A percentile compares a stretch with the other conserved stretches of the same genome.
Conservation (phyloP, 23 tunicate species). For the Oikopleura vanhoeffeni region DNA sequence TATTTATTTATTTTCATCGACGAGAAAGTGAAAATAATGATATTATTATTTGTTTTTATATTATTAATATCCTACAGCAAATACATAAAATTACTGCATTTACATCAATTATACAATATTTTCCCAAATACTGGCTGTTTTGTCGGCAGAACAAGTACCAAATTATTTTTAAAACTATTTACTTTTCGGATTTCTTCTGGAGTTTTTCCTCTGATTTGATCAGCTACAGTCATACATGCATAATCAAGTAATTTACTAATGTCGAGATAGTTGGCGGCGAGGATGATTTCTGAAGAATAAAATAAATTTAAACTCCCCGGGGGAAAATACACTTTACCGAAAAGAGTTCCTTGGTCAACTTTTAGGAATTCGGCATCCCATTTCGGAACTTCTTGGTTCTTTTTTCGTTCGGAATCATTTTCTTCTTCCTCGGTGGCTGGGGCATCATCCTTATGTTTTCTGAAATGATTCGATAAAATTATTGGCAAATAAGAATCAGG, state of each 20-base stretch:
- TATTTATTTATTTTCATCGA: no score
- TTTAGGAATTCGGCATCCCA: slow-evolving; percentile 98
- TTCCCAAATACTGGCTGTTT: no score
- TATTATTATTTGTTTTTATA: no score
- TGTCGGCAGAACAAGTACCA: no score
- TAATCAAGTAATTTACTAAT: slow-evolving; percentile 73
- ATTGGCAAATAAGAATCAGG: neutral
- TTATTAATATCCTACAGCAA: no score
- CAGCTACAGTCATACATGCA: slow-evolving; percentile 93
- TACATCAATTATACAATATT: no score
- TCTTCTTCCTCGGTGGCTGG: slow-evolving; percentile 93
- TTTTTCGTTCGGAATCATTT: slow-evolving; percentile 37
- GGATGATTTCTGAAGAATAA: slow-evolving; percentile 3
- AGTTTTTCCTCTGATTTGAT: slow-evolving; percentile 90
- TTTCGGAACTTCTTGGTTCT: slow-evolving; percentile 88
- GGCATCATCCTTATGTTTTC: slow-evolving; percentile 95
- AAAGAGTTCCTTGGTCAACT: slow-evolving; percentile 94
- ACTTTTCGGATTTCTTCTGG: slow-evolving; percentile 91
- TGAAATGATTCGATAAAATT: slow-evolving; percentile 28
- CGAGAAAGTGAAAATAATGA: no score
- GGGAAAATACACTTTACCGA: no score
- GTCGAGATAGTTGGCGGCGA: slow-evolving; percentile 92
- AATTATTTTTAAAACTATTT: no score
- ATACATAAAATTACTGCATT: no score
- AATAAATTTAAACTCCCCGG: no score